Conservation (phyloP, 2,888 invertebrate genomes). For the Anorthoa munda region DNA sequence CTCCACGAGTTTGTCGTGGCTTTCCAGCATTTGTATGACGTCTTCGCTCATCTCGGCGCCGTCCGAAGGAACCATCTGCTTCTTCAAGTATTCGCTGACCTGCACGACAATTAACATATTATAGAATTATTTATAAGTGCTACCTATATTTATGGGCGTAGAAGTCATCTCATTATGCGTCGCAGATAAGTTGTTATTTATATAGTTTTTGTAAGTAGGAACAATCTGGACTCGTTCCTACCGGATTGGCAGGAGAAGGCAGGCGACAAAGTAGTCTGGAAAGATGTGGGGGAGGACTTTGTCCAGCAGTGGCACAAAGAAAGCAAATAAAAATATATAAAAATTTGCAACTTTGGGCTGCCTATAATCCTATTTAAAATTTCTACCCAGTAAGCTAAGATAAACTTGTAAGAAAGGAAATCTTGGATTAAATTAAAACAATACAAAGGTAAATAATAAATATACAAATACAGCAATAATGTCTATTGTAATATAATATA, state of each 20-base stretch:
- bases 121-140: conserved; percentile 5
- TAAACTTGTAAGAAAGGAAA: neutral
- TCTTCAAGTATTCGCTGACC: conserved; percentile 98
- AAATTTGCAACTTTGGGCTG: too few species aligned
- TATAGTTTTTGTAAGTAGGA: too few species aligned
- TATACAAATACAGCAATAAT: too few species aligned
- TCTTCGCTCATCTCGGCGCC: conserved; percentile 94
- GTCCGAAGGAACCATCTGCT: conserved; percentile 96
- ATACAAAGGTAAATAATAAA: neutral
- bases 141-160: neutral
- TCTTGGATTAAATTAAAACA: neutral
- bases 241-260: too few species aligned
- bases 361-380: neutral
- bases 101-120: conserved; percentile 77
- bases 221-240: too few species aligned
- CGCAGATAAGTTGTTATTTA: neutral
- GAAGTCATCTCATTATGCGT: neutral
- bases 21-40: conserved; percentile 95
- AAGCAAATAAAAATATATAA: too few species aligned
- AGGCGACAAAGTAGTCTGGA: too few species aligned
- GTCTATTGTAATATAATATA: too few species aligned
- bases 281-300: too few species aligned
- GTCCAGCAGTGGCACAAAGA: too few species aligned
- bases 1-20: conserved; percentile 98
- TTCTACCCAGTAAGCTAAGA: neutral